Evolutionary conservation across 2,113 vertebrate species (phyloP), one percentile per base, ranked within the genome.

Genomic region (Neogobius melanostomus): DNA sequence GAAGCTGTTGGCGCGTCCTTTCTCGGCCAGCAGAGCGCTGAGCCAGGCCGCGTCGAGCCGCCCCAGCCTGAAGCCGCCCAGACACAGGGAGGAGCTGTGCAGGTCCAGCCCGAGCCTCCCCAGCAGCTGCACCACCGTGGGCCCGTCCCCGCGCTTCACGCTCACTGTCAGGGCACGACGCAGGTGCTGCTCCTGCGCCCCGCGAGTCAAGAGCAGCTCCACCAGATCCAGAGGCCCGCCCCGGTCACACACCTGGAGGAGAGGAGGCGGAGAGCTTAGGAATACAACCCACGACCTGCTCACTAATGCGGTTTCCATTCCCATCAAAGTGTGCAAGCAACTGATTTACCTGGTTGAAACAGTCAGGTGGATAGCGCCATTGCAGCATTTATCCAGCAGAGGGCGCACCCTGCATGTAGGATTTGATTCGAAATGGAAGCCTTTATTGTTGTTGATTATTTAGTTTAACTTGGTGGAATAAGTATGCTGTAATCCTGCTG

Each of bases 31-130:
- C 72, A 98, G 93, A 65, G 96, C 94, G 77, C 86, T 83, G 47
- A 99, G 93, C 96, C 97, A 98, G 1, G 93, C 87, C 9, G 96
- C 92, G 28, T 98, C 95, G 11, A 98, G 89, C 66, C 82, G 92
- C 10, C 95, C 95, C 51, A 99, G 92, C 15, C 95, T 85, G 81
- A 98, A 96, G 70, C 96, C 95, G 49, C 98, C 96, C 45, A 99
- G 93, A 74, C 97, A 98, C 68, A 98, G 94, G 64, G 96, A 94
- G 43, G 90, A 93, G 88, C 96, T 98, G 82, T 93, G 84, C 6
- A 91, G 82, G 82, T 99, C 96, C 81, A 98, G 88, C 10, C 95
- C 96, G 48, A 98, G 95, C 2, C 94, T 95, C 77, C 85, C 92
- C 68, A 99, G 88, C 69, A 98, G 82, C 80, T 80, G 91, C 52